These are phyloP conservation scores for Hycleus phaleratus DNA, from an alignment of 1,140 invertebrate species.

Conservation along the genomic window DNA sequence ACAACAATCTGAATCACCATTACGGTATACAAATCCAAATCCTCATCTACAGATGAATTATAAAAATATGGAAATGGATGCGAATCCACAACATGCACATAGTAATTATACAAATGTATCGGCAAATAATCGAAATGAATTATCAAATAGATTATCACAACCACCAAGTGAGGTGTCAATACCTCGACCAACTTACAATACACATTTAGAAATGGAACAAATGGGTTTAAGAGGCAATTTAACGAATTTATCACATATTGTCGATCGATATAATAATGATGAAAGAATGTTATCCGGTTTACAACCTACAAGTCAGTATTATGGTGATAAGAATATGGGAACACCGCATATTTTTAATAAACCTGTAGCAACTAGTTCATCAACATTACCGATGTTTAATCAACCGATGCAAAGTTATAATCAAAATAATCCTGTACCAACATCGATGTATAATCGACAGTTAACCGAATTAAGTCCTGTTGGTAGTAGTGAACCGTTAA, in stretches of 20 bases:
- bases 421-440: conserved; percentile 13
- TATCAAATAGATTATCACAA: conserved; percentile 4
- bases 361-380: conserved; percentile 40
- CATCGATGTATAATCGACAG: conserved; percentile 28
- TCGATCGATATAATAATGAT: conserved; percentile 49
- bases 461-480: conserved; percentile 24
- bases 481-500: background rate
- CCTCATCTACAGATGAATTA: conserved; percentile 17
- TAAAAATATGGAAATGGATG: conserved; percentile 16
- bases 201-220: conserved; percentile 31
- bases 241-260: conserved; percentile 51
- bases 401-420: conserved; percentile 28
- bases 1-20: conserved; percentile 8
- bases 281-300: conserved; percentile 45
- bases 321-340: conserved; percentile 45
- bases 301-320: conserved; percentile 33
- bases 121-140: conserved; percentile 1
- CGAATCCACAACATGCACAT: conserved; percentile 11
- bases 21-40: conserved; percentile 14
- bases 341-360: conserved; percentile 48
- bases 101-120: conserved; percentile 3
- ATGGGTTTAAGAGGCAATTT: conserved; percentile 43
- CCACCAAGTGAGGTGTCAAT: conserved; percentile 19
- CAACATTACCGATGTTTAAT: conserved; percentile 33
- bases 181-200: conserved; percentile 27